Evolutionary conservation across 1,140 invertebrate genomes (phyloP), one percentile per base, ranked within the genome.

Genomic region (Drosophila ficusphila): DNA sequence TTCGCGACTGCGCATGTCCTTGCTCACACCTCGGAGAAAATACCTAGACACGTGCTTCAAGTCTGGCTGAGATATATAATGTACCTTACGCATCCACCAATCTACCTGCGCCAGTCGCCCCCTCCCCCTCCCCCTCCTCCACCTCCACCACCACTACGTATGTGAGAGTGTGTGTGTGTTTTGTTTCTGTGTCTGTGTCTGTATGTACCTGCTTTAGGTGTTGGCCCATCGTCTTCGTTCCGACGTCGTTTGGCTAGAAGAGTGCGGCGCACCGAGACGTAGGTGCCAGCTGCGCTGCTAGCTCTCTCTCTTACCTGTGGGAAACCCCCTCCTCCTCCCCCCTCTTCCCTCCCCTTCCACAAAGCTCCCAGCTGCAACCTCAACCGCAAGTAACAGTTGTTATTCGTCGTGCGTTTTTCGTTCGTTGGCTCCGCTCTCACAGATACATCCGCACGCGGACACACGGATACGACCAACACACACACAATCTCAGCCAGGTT

Each of bases 21-120:
- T 31, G 29, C 76, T 54, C 58, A 81, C 68, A 81, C 81, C 62
- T 47, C 67, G 23, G 53, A 53, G 48, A 7, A 61, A 42, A 39
- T 21, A 25, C 12, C 47, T 65, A 29, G 49, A 61, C 82, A 88
- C 82, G 82, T 86, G 81, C 65, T 62, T 74, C 61, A 44, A 64
- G 58, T 73, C 57, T 74, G 53, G 64, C 61, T 81, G 72, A 73
- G 67, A 61, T 70, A 76, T 86, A 88, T 88, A 78, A 88, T 67
- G 27, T 67, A 88, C 82, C 82, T 88, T 89, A 88, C 89, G 89
- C 89, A 90, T 90, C 89, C 89, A 90, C 89, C 89, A 90, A 90
- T 90, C 89, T 90, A 90, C 89, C 89, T 90, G 89, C 89, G 82
- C 76, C 89, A 83, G 62, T 29, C 18, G 23, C 78, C 67, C 72